Evolutionary conservation across 30 jellyfish, hydroid and myxozoan species (phyloP).

Genomic region (Turritopsis rubra): DNA sequence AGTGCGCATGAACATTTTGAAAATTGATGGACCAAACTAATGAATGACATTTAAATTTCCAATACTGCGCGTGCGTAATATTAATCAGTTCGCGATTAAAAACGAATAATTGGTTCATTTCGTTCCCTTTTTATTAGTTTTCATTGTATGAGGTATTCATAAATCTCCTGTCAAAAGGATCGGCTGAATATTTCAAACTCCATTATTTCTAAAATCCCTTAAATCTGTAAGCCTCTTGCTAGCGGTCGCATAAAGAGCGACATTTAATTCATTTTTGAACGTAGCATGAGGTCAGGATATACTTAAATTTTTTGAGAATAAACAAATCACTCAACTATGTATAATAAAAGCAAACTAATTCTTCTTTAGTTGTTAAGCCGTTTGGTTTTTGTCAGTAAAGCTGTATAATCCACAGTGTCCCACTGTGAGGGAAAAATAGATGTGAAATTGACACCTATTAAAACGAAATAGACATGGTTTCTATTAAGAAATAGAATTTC

Average conservation of each 20-base stretch:
- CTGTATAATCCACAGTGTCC: conserved; percentile 14
- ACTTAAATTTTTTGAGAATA: background rate
- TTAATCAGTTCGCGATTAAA: too few relatives aligned
- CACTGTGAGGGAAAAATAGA: background rate
- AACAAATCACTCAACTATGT: background rate
- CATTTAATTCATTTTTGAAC: background rate
- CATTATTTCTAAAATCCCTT: background rate
- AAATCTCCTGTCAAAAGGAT: background rate
- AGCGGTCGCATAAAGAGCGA: background rate
- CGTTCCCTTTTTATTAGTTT: background rate
- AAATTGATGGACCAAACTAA: too few relatives aligned
- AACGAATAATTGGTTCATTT: background rate
- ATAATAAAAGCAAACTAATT: background rate
- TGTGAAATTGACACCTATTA: conserved; percentile 13
- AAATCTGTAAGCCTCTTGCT: background rate
- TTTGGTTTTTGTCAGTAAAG: background rate
- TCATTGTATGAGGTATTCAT: background rate
- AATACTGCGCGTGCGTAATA: too few relatives aligned
- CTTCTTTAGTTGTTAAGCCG: background rate
- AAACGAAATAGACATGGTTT: background rate
- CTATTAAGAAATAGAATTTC: background rate
- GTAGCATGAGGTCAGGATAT: conserved; percentile 9
- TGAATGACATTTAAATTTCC: too few relatives aligned
- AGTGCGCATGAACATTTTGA: too few relatives aligned
- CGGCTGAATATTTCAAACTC: background rate